These are phyloP conservation scores for Embiotoca jacksoni DNA, from an alignment of 2,113 vertebrate genomes.

Conservation along the genomic window DNA sequence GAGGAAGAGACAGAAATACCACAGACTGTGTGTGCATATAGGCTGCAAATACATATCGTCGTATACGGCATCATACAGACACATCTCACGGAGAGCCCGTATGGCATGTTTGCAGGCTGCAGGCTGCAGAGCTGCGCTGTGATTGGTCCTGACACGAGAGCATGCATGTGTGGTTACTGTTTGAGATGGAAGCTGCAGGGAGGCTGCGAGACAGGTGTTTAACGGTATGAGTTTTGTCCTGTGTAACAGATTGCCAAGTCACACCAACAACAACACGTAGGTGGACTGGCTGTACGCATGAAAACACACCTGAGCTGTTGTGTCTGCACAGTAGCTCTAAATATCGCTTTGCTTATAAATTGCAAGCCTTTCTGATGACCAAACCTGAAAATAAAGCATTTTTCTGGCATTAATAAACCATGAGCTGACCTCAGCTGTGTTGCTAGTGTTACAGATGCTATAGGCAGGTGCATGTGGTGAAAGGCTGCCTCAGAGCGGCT, in stretches of 20 bases:
- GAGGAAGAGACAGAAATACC: conserved; percentile 54
- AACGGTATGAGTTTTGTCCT: conserved; percentile 44
- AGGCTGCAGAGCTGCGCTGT: conserved; percentile 40
- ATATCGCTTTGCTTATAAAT: neutral
- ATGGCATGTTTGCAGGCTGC: conserved; percentile 24
- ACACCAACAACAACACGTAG: conserved; percentile 61
- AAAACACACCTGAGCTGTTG: conserved; percentile 53
- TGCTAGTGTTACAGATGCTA: conserved; percentile 25
- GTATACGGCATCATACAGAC: conserved; percentile 11
- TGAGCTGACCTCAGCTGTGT: conserved; percentile 8
- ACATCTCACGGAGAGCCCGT: neutral
- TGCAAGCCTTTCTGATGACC: conserved; percentile 5
- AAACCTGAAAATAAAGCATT: conserved; percentile 6
- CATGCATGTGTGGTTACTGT: conserved; percentile 40
- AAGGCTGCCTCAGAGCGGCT: conserved; percentile 61
- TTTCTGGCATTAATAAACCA: neutral
- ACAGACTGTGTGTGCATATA: neutral
- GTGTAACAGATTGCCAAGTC: conserved; percentile 53
- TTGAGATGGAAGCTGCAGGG: conserved; percentile 45
- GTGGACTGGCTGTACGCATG: conserved; percentile 34
- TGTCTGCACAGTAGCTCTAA: neutral
- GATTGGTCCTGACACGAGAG: conserved; percentile 40
- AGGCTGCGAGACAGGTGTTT: conserved; percentile 68
- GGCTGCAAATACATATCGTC: neutral
- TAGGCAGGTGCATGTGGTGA: conserved; percentile 72